Evolutionary conservation across 1,140 invertebrate genomes (phyloP), one percentile per base, ranked within the genome.

Genomic region (Drosophila teissieri): DNA sequence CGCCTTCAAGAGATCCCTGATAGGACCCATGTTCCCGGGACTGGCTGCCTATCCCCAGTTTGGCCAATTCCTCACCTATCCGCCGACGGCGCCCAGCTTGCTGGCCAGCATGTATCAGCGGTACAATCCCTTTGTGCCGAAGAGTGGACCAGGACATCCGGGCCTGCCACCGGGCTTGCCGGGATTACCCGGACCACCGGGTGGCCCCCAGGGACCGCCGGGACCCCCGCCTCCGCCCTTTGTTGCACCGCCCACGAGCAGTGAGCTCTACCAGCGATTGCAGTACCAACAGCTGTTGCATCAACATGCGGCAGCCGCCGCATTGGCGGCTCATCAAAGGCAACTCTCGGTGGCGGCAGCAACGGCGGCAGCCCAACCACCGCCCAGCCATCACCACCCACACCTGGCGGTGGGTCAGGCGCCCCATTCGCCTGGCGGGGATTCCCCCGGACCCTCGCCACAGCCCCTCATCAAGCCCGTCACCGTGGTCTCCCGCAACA

Each of bases 1-100:
- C 0, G 97, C 97, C 0, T 97, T 98, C 88, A 98, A 98, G 86
- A 93, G 97, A 4, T 92, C 92, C 92, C 93, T 83, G 84, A 95
- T 62, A 80, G 94, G 15, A 83, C 94, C 55, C 82, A 94, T 31
- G 92, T 92, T 92, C 24, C 91, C 92, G 94, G 91, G 86, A 92
- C 93, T 80, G 92, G 94, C 75, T 64, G 94, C 75, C 69, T 94
- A 91, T 93, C 94, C 60, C 91, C 93, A 53, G 92, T 93, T 56
- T 53, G 91, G 60, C 54, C 93, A 94, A 61, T 93, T 94, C 2
- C 92, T 95, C 17, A 94, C 95, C 70, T 89, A 90, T 53, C 94
- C 93, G 0, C 83, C 78, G 17, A 93, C 94, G 12, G 93, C 92
- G 55, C 92, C 93, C 78, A 91, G 81, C 17, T 78, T 94, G 19